A percentile compares a stretch with the other conserved stretches of the same genome.
Evolutionary conservation across 2,888 invertebrate species (phyloP).

Genomic region (Athetis lepigone): DNA sequence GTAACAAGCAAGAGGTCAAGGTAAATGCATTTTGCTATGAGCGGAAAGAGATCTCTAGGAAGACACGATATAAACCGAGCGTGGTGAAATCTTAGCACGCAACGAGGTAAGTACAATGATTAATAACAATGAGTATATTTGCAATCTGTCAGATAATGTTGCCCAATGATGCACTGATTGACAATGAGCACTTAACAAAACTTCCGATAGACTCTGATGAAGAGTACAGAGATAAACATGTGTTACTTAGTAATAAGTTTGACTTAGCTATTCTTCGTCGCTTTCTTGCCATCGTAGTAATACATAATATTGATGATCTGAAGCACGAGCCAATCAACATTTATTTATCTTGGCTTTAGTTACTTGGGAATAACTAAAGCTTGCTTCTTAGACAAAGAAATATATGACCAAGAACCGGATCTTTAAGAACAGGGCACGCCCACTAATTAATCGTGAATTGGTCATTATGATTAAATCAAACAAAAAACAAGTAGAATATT

Average conservation of each 20-base stretch:
- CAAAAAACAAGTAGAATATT: slow-evolving; percentile 9
- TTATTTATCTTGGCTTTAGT: too few relatives aligned
- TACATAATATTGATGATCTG: too few relatives aligned
- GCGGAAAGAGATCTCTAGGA: background rate
- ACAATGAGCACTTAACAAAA: too few relatives aligned
- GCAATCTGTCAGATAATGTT: background rate
- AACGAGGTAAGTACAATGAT: background rate
- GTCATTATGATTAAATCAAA: slow-evolving; percentile 24
- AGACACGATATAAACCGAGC: background rate
- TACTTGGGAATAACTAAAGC: too few relatives aligned
- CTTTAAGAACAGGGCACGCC: slow-evolving; percentile 16
- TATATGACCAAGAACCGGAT: background rate
- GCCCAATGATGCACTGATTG: background rate
- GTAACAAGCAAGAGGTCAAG: slow-evolving; percentile 10
- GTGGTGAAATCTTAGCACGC: background rate
- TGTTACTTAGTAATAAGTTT: too few relatives aligned
- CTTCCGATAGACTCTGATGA: too few relatives aligned
- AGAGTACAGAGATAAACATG: too few relatives aligned
- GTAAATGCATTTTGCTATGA: background rate
- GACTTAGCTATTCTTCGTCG: too few relatives aligned
- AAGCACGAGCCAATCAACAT: too few relatives aligned
- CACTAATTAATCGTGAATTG: slow-evolving; percentile 23
- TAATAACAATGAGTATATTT: background rate
- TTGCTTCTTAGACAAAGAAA: background rate
- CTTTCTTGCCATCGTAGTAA: too few relatives aligned